Conservation (phyloP, 2,113 vertebrate species). For the Megaleporinus macrocephalus region DNA sequence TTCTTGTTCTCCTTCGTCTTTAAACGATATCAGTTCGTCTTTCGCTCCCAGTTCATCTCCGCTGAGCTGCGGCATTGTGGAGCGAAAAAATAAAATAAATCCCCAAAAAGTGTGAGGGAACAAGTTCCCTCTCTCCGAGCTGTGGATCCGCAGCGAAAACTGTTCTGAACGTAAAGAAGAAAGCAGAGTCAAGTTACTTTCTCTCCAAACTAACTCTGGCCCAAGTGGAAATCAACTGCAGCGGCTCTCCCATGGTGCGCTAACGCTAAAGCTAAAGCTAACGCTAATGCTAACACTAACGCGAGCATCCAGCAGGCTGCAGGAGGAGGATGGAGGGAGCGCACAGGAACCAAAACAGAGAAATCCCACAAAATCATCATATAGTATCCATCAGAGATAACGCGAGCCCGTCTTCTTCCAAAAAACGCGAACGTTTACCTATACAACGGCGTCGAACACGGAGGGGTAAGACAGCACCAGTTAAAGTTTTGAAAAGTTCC, state of each 20-base stretch:
- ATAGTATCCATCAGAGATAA: slow-evolving; percentile 42
- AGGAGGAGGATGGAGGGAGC: neutral
- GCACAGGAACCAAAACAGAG: neutral
- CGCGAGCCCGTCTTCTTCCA: neutral
- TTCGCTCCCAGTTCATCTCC: slow-evolving; percentile 89
- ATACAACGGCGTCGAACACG: neutral
- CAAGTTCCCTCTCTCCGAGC: too few species aligned
- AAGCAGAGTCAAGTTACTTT: too few species aligned
- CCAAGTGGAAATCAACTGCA: too few species aligned
- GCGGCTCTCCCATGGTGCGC: too few species aligned
- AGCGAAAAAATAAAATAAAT: neutral
- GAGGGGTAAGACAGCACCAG: slow-evolving; percentile 43
- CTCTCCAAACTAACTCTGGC: too few species aligned
- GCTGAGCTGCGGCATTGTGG: slow-evolving; percentile 80
- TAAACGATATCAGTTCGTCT: slow-evolving; percentile 89
- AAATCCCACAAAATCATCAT: neutral
- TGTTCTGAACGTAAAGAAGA: too few species aligned
- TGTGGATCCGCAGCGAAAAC: too few species aligned
- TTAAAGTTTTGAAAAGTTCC: neutral
- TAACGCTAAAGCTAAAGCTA: neutral
- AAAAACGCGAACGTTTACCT: too few species aligned
- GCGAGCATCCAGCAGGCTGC: neutral
- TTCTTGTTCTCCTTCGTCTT: slow-evolving; percentile 90
- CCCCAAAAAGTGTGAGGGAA: too few species aligned
- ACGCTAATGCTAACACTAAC: neutral